Base-by-base conservation (phyloP, 2,888 invertebrate genomes). In the Merodon equestris region DNA sequence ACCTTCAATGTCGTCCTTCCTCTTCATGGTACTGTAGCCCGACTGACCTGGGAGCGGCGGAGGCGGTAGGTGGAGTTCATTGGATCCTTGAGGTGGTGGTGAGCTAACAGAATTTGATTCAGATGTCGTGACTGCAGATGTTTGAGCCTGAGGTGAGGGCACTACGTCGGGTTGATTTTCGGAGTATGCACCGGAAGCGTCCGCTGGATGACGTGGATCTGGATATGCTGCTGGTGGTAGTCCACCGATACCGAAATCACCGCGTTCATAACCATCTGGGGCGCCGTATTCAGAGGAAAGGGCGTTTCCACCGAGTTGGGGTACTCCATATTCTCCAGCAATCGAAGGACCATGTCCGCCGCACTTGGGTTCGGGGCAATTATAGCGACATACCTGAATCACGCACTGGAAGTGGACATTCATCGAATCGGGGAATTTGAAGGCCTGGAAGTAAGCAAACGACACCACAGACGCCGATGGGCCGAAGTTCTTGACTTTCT, bases 341-440 rank as follows among this genome's bases (percentile, higher is more conserved):
- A 93, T 91, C 50, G 91, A 86, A 18, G 92, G 89, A 12, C 91
- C 91, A 77, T 92, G 91, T 34, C 91, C 94, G n/a, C n/a, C n/a
- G 87, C 97, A 97, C 89, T 96, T 96, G 1, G 96, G 96, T 86
- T 97, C 96, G 1, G 97, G 97, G 84, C 97, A 97, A 87, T 97
- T 96, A 88, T 96, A 96, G 84, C 97, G 92, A 86, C 97, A 97
- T 2, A 97, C 97, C 90, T 97, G 97, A 84, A 97, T 97, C 47
- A 97, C 96, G 87, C 97, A 97, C 88, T 97, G 97, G 94, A 97
- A 97, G 91, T 97, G 97, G 1, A 97, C 97, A 87, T 97, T 97
- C 97, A 97, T 97, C 10, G 96, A 96, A 88, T 97, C 97, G 1
- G 97, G 97, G 93, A 97, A 97, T 89, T 97, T 97, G 91, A 97